Evolutionary conservation across 2,113 vertebrate species (phyloP).

Genomic region (Upupa epops): DNA sequence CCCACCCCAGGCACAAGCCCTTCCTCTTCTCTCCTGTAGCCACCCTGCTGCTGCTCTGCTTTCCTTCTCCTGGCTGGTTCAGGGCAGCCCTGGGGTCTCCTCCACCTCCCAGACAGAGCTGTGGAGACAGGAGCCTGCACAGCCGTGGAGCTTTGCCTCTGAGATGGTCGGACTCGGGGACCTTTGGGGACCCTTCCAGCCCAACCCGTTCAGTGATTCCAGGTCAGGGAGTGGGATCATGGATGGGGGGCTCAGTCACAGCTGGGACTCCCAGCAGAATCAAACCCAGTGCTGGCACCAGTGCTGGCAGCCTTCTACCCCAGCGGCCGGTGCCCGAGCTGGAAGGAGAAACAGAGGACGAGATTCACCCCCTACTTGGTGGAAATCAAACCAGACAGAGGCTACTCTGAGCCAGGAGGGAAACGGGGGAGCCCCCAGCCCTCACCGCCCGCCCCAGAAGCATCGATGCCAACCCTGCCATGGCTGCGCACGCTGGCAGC

Average conservation of each 20-base stretch:
- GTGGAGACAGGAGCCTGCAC: neutral
- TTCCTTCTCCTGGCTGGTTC: neutral
- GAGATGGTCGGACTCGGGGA: neutral
- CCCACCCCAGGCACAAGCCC: neutral
- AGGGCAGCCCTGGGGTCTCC: neutral
- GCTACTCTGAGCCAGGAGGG: neutral
- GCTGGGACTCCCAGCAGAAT: neutral
- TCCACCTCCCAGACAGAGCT: neutral
- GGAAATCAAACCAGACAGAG: neutral
- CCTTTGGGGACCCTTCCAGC: too few relatives aligned
- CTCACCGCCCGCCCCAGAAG: neutral
- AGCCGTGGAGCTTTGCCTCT: neutral
- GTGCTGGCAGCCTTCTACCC: neutral
- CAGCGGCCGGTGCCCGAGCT: neutral
- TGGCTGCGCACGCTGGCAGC: neutral
- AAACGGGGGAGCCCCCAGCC: neutral
- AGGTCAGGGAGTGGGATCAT: neutral
- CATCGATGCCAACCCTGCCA: neutral
- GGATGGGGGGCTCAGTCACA: accelerated
- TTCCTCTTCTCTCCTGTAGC: neutral
- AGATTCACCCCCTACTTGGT: neutral
- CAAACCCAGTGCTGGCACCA: accelerated
- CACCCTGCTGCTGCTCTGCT: neutral
- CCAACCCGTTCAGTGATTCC: neutral
- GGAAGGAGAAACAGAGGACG: neutral